Conservation (phyloP, 2,888 invertebrate species). For the Nasonovia ribisnigri region DNA sequence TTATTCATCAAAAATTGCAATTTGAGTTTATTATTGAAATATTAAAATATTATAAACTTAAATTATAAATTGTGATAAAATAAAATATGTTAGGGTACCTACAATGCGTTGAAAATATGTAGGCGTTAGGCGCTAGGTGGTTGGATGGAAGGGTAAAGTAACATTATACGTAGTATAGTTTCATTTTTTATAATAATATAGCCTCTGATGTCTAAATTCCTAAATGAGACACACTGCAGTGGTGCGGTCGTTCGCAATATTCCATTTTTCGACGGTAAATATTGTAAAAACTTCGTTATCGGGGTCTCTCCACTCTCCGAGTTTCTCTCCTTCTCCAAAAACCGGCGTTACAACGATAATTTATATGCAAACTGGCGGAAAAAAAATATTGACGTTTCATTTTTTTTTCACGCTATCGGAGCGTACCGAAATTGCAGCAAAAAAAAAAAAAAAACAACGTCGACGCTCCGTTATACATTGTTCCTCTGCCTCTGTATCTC, state of each 20-base stretch:
- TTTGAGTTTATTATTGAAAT: neutral
- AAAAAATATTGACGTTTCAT: constrained; percentile 19
- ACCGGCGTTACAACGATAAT: neutral
- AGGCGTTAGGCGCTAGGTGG: neutral
- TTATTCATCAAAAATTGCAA: neutral
- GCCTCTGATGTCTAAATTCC: neutral
- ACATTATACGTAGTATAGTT: neutral
- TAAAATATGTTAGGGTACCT: no score
- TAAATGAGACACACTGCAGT: neutral
- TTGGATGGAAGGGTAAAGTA: neutral
- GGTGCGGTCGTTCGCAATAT: constrained; percentile 3
- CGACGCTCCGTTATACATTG: neutral
- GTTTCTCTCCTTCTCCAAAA: neutral
- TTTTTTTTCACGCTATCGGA: neutral
- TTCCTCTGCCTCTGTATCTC: neutral
- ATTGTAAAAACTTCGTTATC: constrained; percentile 41
- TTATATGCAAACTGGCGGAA: constrained; percentile 24
- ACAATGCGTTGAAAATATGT: neutral
- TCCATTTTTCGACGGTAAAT: constrained; percentile 23
- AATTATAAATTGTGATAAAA: neutral
- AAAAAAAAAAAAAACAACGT: constrained; percentile 20
- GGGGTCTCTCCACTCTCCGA: neutral
- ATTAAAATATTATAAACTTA: neutral
- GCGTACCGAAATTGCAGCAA: constrained; percentile 14
- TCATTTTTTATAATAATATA: neutral